Evolutionary conservation across 2,797 vertebrate species (phyloP).

Genomic region (Syncerus caffer): DNA sequence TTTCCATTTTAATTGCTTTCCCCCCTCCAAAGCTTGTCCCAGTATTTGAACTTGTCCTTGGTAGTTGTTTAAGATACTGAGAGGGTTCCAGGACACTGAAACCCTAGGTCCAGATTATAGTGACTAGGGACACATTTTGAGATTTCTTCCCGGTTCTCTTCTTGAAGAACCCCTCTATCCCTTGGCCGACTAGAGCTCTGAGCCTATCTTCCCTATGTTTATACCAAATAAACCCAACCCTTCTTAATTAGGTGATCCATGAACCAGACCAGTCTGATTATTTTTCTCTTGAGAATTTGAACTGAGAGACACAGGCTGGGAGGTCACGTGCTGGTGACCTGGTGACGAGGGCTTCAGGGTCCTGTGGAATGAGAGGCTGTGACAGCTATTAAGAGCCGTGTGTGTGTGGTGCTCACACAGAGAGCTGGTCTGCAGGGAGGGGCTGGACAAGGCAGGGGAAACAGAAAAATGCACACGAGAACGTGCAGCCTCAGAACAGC

Average conservation of each 20-base stretch:
- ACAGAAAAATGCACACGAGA: background rate
- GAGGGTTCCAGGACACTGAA: background rate
- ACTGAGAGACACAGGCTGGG: background rate
- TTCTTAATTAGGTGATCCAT: background rate
- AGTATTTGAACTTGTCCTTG: background rate
- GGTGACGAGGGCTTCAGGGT: background rate
- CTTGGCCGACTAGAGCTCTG: background rate
- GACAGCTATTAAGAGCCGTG: fast-evolving
- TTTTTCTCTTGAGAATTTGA: background rate
- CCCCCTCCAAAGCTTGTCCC: background rate
- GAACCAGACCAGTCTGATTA: background rate
- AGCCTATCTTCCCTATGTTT: background rate
- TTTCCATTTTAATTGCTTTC: background rate
- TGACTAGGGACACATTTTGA: background rate
- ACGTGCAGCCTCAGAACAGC: background rate
- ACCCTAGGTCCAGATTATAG: background rate
- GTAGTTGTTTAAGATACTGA: background rate
- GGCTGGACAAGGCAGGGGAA: background rate
- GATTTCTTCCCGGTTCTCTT: background rate
- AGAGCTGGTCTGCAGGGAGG: background rate
- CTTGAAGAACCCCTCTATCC: background rate
- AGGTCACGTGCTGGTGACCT: background rate
- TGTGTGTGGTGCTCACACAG: background rate
- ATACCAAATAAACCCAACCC: background rate
- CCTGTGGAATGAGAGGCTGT: too few species aligned